These are phyloP conservation scores for Julus scandinavius DNA, from an alignment of 2,888 invertebrate species.

Conservation along the genomic window DNA sequence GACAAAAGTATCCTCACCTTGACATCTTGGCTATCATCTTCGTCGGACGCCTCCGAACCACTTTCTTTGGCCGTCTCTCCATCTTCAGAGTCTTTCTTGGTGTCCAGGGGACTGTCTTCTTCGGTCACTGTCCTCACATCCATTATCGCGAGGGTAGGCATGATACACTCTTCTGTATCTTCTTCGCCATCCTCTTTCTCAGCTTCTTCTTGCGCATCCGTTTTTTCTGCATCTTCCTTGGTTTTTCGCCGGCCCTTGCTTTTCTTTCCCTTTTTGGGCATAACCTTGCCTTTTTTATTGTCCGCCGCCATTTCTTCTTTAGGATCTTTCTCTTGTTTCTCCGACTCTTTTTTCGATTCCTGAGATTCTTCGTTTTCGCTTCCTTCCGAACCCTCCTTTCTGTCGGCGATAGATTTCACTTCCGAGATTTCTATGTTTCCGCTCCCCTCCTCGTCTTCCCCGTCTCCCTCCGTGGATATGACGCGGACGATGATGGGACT, in stretches of 20 bases:
- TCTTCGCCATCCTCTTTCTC: neutral
- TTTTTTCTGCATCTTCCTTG: neutral
- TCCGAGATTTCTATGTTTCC: neutral
- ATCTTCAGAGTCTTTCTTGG: neutral
- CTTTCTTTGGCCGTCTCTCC: neutral
- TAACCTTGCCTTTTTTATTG: neutral
- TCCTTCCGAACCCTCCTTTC: neutral
- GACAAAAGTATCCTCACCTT: neutral
- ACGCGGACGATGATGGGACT: conserved; percentile 7
- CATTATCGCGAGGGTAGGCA: conserved; percentile 51
- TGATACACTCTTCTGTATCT: conserved; percentile 5
- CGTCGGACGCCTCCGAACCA: conserved; percentile 13
- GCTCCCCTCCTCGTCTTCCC: neutral
- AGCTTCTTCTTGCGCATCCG: neutral
- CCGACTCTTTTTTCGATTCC: neutral
- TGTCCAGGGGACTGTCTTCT: conserved; percentile 41
- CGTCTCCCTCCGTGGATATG: neutral
- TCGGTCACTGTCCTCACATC: conserved; percentile 55
- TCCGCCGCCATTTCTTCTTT: no score
- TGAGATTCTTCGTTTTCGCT: conserved; percentile 31
- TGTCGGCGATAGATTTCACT: neutral
- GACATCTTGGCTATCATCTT: neutral
- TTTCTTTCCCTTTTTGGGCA: neutral
- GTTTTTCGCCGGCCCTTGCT: neutral
- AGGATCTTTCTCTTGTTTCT: no score